Evolutionary conservation across 2,888 invertebrate species (phyloP), one percentile per base, ranked within the genome.

Genomic region (Hydraecia micacea): DNA sequence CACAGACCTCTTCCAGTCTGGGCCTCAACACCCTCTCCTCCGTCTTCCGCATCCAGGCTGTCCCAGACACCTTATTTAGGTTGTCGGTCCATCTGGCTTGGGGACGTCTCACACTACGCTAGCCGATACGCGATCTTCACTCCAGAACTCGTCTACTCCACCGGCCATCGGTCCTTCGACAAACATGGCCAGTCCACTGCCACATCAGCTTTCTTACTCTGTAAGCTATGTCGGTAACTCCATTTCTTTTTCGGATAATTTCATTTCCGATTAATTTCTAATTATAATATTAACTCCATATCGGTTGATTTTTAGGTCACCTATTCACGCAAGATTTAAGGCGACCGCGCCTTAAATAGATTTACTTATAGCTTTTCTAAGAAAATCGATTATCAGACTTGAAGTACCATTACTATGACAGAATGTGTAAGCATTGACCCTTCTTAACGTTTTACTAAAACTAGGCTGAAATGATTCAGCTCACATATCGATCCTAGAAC

Each of bases 401-500:
- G 11, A 39, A 77, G 36, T 28, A 8, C 21, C 18, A 46, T 60
- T 55, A 65, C 36, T 60, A 36, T 15, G 32, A 39, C 11, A 25
- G 39, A 25, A 58, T 5, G 13, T 28, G 1, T 49, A 42, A 52
- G 15, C 25, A n/a, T n/a, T n/a, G n/a, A n/a, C n/a, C n/a, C n/a
- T n/a, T 15, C 28, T 13, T 32, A 60, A 52, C 49, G 13, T 63
- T 25, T 62, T 46, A 73, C 11, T 71, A 76, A 81, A 79, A 73
- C 52, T 77, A 75, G 52, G 39, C n/a, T 74, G 49, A 42, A 79
- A 68, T 55, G 80, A 79, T 73, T 78, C 74, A 75, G 42, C 39
- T 77, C 63, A 28, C 28, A 49, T 79, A 69, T 79, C 75, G 73
- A 77, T 84, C 75, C 69, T 65, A 66, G 62, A 78, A 88, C 84